phyloP scores from a whole-genome alignment of 1,140 invertebrate genomes.

The Leptinotarsa texana region DNA sequence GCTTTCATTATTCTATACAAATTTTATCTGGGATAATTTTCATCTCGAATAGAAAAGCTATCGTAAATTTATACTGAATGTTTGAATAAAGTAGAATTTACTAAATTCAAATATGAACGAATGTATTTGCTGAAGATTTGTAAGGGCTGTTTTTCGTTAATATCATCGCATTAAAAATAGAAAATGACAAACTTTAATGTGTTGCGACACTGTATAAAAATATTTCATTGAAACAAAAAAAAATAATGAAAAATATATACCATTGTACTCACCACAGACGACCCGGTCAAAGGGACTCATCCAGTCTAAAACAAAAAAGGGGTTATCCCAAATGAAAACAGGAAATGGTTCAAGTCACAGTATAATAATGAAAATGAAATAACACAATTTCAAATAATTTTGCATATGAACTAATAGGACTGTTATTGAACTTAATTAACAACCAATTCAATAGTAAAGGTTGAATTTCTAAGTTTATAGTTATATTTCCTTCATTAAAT shows the following conservation, averaged over 20 bases:
- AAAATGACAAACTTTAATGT: background rate
- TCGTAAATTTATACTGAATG: background rate
- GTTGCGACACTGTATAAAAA: background rate
- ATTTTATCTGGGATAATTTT: too few relatives aligned
- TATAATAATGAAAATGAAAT: too few relatives aligned
- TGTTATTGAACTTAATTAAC: too few relatives aligned
- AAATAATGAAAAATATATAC: slow-evolving; percentile 62
- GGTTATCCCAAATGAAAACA: too few relatives aligned
- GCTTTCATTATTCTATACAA: too few relatives aligned
- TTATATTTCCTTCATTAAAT: too few relatives aligned
- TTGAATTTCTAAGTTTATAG: too few relatives aligned
- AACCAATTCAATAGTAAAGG: too few relatives aligned
- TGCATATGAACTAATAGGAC: too few relatives aligned
- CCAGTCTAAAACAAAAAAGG: slow-evolving; percentile 74
- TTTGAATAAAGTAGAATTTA: background rate
- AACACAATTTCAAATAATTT: too few relatives aligned
- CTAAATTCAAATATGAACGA: background rate
- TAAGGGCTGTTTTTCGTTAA: background rate
- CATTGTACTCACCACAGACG: slow-evolving; percentile 86
- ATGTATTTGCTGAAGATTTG: background rate
- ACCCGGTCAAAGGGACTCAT: slow-evolving; percentile 89
- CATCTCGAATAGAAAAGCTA: too few relatives aligned
- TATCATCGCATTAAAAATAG: background rate
- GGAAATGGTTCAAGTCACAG: too few relatives aligned
- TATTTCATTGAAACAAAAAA: slow-evolving; percentile 44